These are phyloP conservation scores for Sycobia sp. DNA, from an alignment of 1,140 invertebrate genomes.

Conservation along the genomic window DNA sequence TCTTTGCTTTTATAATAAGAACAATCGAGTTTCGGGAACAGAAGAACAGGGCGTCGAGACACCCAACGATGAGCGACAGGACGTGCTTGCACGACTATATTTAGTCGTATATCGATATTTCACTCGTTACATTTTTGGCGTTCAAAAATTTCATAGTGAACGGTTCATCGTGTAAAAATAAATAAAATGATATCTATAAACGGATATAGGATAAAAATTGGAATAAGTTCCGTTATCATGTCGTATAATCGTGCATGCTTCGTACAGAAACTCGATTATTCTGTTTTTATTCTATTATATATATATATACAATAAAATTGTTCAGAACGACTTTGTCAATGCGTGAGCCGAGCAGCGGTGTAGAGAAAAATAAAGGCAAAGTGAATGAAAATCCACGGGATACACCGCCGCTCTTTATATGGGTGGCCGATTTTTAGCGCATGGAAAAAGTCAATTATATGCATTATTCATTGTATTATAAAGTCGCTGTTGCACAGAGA, in stretches of 20 bases:
- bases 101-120: too few relatives aligned
- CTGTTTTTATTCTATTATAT: constrained; percentile 11
- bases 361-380: neutral
- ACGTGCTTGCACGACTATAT: too few relatives aligned
- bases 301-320: too few relatives aligned
- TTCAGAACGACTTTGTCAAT: constrained; percentile 9
- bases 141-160: too few relatives aligned
- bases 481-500: constrained; percentile 16
- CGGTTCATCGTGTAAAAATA: too few relatives aligned
- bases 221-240: too few relatives aligned
- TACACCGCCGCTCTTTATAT: too few relatives aligned
- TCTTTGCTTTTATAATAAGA: neutral
- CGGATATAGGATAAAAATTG: too few relatives aligned
- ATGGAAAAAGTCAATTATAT: constrained; percentile 12
- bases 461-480: constrained; percentile 5
- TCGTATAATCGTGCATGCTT: too few relatives aligned
- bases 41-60: constrained; percentile 6
- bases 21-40: constrained; percentile 16
- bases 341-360: neutral
- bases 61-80: constrained; percentile 1
- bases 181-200: too few relatives aligned
- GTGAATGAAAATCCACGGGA: too few relatives aligned
- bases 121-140: too few relatives aligned
- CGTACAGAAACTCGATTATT: constrained; percentile 21
- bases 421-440: neutral